phyloP scores from a whole-genome alignment of 2,113 vertebrate genomes.

The Kobus ellipsiprymnus region DNA sequence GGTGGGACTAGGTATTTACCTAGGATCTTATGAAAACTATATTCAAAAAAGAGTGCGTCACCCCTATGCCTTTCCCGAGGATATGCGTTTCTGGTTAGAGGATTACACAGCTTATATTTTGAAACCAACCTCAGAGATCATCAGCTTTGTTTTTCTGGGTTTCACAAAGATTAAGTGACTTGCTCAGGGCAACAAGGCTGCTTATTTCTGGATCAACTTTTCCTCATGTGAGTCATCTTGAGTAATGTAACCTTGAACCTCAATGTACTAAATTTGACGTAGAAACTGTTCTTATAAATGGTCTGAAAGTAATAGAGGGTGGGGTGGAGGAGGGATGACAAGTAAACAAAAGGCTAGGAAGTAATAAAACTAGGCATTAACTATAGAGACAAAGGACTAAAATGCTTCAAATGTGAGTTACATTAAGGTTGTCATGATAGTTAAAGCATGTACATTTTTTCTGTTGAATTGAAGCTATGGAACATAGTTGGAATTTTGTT shows the following conservation, averaged over 20 bases:
- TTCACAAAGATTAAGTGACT: conserved; percentile 45
- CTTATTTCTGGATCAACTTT: conserved; percentile 43
- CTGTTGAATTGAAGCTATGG: conserved; percentile 59
- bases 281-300: conserved; percentile 39
- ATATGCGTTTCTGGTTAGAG: not conserved
- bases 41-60: not conserved
- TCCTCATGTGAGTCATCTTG: conserved; percentile 33
- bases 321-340: not conserved
- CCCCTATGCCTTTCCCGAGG: not conserved
- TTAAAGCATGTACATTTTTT: conserved; percentile 56
- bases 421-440: conserved; percentile 49
- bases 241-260: conserved; percentile 9
- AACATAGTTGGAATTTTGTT: conserved; percentile 55
- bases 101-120: not conserved
- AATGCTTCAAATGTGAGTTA: conserved; percentile 58
- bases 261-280: conserved; percentile 1
- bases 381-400: conserved; percentile 10
- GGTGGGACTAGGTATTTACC: not conserved
- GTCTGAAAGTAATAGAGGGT: conserved; percentile 52
- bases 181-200: not conserved
- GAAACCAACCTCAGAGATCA: not conserved
- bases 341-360: conserved; percentile 58
- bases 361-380: not conserved
- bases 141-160: conserved; percentile 15
- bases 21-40: not conserved